Percentiles rank a stretch among this genome's conserved stretches.
Conservation (phyloP, 2,113 vertebrate genomes). For the Cyanoramphus novaezelandiae region DNA sequence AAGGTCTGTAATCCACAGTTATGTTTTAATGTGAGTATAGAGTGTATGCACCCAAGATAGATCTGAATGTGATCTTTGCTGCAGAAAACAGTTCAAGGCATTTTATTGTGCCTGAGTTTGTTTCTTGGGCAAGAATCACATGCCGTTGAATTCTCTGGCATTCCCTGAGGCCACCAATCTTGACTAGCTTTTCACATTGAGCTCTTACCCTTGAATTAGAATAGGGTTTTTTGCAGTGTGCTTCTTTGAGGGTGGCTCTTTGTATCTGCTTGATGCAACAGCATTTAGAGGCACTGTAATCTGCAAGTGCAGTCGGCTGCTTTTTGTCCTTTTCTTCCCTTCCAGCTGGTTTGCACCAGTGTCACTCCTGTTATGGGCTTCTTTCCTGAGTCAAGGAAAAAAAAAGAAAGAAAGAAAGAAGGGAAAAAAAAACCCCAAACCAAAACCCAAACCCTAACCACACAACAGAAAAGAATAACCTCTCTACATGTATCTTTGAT, state of each 20-base stretch:
- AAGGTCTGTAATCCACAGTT: neutral
- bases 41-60: neutral
- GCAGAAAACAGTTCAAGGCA: neutral
- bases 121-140: neutral
- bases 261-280: neutral
- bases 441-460: too few species aligned
- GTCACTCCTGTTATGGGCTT: neutral
- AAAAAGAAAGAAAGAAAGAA: neutral
- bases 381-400: neutral
- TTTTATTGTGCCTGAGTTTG: neutral
- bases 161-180: neutral
- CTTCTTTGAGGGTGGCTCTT: neutral
- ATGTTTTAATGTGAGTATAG: neutral
- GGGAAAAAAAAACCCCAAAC: neutral
- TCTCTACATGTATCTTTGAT: neutral
- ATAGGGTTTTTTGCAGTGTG: accelerated
- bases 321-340: neutral
- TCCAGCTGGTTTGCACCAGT: neutral
- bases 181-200: neutral
- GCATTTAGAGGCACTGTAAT: neutral
- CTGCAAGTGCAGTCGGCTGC: neutral
- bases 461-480: neutral
- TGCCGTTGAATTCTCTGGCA: accelerated
- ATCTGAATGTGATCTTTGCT: neutral
- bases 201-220: neutral